Percentiles rank a stretch among this genome's conserved stretches.
Evolutionary conservation across 2,797 vertebrate genomes (phyloP).

Genomic region (Micropoecilia bifurca): DNA sequence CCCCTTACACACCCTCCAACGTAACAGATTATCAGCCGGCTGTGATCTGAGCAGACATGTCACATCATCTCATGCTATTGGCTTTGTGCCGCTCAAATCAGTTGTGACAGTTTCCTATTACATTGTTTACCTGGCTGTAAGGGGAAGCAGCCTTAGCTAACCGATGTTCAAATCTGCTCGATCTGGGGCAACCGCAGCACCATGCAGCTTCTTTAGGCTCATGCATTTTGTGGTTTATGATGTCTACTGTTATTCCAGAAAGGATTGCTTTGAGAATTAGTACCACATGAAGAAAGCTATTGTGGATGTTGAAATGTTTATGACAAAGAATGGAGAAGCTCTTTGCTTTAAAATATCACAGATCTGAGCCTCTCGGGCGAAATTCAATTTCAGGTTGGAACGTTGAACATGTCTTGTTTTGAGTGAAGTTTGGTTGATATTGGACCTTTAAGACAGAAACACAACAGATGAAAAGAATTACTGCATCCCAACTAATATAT

Average conservation of each 20-base stretch:
- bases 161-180: conserved; percentile 65
- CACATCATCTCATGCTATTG: conserved; percentile 63
- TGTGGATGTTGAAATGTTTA: conserved; percentile 79
- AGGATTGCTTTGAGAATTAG: conserved; percentile 66
- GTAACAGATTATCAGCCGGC: conserved; percentile 70
- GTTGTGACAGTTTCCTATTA: conserved; percentile 79
- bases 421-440: conserved; percentile 22
- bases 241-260: conserved; percentile 69
- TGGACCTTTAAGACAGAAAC: conserved; percentile 16
- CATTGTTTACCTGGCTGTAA: conserved; percentile 77
- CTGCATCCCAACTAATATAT: background rate
- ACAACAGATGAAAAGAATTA: conserved; percentile 30
- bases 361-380: conserved; percentile 42
- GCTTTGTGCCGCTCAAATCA: conserved; percentile 66
- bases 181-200: conserved; percentile 65
- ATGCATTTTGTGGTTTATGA: conserved; percentile 63
- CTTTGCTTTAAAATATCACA: conserved; percentile 66
- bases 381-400: conserved; percentile 55
- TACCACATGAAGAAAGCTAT: conserved; percentile 76
- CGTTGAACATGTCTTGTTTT: conserved; percentile 25
- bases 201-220: conserved; percentile 46
- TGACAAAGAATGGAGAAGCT: conserved; percentile 74
- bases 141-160: conserved; percentile 61
- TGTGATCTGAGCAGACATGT: conserved; percentile 69
- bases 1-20: conserved; percentile 52